Conservation (phyloP, 2,113 vertebrate species). For the Caloenas nicobarica region DNA sequence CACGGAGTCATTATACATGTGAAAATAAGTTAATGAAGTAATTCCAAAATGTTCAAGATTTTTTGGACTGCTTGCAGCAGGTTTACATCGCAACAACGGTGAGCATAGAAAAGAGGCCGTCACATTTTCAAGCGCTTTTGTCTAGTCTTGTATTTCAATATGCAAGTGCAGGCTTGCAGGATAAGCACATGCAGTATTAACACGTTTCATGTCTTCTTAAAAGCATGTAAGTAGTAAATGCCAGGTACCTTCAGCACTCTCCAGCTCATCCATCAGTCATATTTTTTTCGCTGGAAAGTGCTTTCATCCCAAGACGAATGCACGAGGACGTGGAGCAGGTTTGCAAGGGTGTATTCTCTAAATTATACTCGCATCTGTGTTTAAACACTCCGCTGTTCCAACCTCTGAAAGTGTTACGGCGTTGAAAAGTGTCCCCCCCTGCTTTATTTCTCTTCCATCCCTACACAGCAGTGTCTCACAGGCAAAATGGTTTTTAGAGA, state of each 20-base stretch:
- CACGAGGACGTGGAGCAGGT: not conserved
- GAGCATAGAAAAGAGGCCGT: not conserved
- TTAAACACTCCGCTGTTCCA: not conserved
- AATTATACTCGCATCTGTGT: not conserved
- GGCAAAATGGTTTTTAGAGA: not conserved
- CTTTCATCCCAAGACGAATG: not conserved
- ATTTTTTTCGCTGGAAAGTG: not conserved
- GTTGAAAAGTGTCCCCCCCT: not conserved
- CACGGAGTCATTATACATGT: not conserved
- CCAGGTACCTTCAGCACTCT: not conserved
- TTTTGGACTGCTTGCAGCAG: not conserved
- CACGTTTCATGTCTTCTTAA: not conserved
- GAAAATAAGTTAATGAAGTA: not conserved
- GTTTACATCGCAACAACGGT: not conserved
- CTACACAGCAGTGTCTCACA: not conserved
- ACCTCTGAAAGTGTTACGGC: not conserved
- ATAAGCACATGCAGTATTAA: not conserved
- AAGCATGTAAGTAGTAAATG: not conserved
- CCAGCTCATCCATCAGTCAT: not conserved
- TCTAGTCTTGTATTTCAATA: not conserved
- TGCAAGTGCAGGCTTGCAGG: not conserved
- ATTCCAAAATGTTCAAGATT: not conserved
- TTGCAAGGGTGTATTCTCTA: not conserved
- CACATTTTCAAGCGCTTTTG: not conserved
- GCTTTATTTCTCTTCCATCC: not conserved